Conservation (phyloP, 2,797 vertebrate genomes). For the Myioborus melanocephalus region DNA sequence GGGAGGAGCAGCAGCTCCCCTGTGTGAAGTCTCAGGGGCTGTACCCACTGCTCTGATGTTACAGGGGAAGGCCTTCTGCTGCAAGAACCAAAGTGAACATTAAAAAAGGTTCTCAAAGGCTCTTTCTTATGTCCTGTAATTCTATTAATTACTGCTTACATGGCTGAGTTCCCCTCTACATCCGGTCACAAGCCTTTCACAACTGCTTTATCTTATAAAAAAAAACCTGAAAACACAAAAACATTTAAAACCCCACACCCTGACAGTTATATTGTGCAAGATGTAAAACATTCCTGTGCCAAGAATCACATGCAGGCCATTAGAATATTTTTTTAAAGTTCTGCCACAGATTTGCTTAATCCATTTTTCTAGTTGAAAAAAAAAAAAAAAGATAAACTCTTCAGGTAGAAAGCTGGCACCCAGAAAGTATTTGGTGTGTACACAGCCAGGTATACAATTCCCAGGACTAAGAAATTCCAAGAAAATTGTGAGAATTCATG, state of each 20-base stretch:
- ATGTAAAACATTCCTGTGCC: neutral
- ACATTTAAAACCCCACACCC: rapidly evolving
- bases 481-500: neutral
- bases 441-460: neutral
- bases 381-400: neutral
- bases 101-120: neutral
- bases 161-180: neutral
- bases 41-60: rapidly evolving
- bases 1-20: neutral
- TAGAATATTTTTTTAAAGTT: neutral
- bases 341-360: neutral
- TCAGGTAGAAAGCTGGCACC: neutral
- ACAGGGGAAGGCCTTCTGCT: neutral
- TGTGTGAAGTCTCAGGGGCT: neutral
- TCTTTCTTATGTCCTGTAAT: neutral
- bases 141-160: neutral
- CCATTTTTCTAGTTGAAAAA: neutral
- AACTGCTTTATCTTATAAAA: neutral
- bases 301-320: rapidly evolving
- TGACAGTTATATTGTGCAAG: neutral
- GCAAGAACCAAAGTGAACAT: neutral
- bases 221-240: neutral
- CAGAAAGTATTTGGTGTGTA: neutral
- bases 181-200: neutral
- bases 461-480: neutral